Evolutionary conservation across 2,888 invertebrate species (phyloP), one percentile per base, ranked within the genome.

Genomic region (Luperina nickerlii): DNA sequence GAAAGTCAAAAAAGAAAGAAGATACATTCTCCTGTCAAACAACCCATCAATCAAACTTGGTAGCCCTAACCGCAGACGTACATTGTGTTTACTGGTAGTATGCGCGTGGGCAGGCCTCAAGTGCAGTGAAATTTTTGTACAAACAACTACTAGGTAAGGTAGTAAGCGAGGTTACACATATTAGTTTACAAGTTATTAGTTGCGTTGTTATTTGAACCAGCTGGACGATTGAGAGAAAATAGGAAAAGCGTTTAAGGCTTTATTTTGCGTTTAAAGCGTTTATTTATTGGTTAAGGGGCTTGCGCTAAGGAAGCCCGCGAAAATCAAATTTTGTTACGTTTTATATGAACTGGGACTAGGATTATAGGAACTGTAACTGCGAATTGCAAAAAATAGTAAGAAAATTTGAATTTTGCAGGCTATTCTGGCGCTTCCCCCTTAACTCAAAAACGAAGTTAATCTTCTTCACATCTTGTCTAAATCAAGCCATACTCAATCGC

Each of bases 41-140:
- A 20, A 13, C 45, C 20, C 45, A 72, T 71, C 48, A 67, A 42
- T 75, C 18, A 11, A 51, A 65, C 63, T 32, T n/a, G 38, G 63
- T 54, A 74, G 67, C 65, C 63, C 78, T 76, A 73, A 72, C 84
- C 51, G n/a, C 73, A 74, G 32, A 68, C 9, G 62, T 48, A 54
- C 63, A 67, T 76, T 82, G 18, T 68, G 74, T 81, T 70, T 66
- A 80, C 68, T 60, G 66, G 71, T 73, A 74, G 27, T 42, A 13
- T 2, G 65, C 74, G 92, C 92, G 96, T 96, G 94, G 95, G 95
- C 85, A 89, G 88, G 60, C 89, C 63, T 77, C 70, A 88, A 93
- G 93, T 92, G 91, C 90, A 93, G 95, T 94, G 96, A 96, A 95
- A 96, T 93, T 94, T 93, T 94, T 92, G 90, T 91, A 89, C 92